Evolutionary conservation across 2,888 invertebrate species (phyloP).

Genomic region (Dryobotodes eremita): DNA sequence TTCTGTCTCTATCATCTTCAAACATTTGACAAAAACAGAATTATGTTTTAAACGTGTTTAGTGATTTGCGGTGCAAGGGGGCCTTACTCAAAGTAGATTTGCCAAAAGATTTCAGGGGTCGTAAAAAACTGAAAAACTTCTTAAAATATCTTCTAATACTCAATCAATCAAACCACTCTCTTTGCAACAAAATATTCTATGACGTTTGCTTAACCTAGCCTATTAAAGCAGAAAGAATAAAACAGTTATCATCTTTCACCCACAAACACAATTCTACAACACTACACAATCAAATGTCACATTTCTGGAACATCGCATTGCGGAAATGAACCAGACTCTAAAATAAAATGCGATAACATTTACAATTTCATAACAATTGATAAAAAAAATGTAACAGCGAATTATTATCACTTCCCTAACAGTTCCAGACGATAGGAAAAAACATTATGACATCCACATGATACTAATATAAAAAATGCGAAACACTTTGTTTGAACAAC

Average conservation of each 20-base stretch:
- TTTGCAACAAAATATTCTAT: background rate
- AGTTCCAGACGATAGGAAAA: slow-evolving; percentile 18
- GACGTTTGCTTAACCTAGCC: background rate
- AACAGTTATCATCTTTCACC: slow-evolving; percentile 18
- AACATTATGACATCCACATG: slow-evolving; percentile 3
- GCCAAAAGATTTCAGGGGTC: background rate
- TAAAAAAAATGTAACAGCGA: slow-evolving; percentile 31
- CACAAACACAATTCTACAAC: slow-evolving; percentile 30
- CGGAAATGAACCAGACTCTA: slow-evolving; percentile 37
- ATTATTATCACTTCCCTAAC: slow-evolving; percentile 52
- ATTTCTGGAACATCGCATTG: slow-evolving; percentile 33
- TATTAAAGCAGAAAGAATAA: background rate
- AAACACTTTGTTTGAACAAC: background rate
- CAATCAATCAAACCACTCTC: background rate
- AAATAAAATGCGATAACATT: slow-evolving; percentile 31
- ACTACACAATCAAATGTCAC: background rate
- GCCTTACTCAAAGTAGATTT: background rate
- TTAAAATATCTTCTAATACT: background rate
- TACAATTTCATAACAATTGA: slow-evolving; percentile 43
- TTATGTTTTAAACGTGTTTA: too few species aligned
- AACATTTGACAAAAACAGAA: too few species aligned
- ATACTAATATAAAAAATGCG: background rate
- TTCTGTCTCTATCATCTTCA: too few species aligned
- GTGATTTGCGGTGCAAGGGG: too few species aligned
- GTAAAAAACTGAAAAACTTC: background rate